These are phyloP conservation scores for Lomographa bimaculata DNA, from an alignment of 2,888 invertebrate genomes.

Conservation along the genomic window DNA sequence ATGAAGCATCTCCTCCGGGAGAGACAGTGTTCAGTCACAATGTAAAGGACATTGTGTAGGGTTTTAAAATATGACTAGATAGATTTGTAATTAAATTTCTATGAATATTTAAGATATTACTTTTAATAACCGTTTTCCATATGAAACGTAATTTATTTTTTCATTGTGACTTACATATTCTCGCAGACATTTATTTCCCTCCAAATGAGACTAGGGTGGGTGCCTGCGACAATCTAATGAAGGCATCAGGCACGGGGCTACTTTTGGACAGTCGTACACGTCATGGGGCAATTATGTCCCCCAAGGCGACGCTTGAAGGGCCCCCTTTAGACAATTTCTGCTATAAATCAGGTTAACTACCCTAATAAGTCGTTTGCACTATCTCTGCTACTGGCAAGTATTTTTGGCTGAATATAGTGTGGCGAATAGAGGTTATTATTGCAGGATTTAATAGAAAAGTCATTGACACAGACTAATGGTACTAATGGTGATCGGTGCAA, in stretches of 20 bases:
- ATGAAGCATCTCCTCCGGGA: no score
- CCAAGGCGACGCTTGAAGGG: slow-evolving; percentile 50
- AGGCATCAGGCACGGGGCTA: slow-evolving; percentile 49
- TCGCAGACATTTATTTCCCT: slow-evolving; percentile 24
- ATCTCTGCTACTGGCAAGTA: slow-evolving; percentile 21
- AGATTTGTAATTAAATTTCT: no score
- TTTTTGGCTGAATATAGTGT: no score
- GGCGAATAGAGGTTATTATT: no score
- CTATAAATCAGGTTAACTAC: slow-evolving; percentile 69
- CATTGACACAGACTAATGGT: slow-evolving; percentile 9
- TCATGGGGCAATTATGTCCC: slow-evolving; percentile 57
- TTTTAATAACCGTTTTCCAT: no score
- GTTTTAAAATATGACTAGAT: no score
- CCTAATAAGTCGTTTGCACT: slow-evolving; percentile 48
- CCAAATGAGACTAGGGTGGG: slow-evolving; percentile 44
- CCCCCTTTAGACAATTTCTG: slow-evolving; percentile 41
- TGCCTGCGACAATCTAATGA: slow-evolving; percentile 53
- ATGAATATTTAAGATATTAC: no score
- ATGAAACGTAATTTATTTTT: no score
- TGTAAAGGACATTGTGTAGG: no score
- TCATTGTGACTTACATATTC: no score
- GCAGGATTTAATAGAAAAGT: slow-evolving; percentile 1
- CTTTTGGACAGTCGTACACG: slow-evolving; percentile 43
- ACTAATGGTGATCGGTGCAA: slow-evolving; percentile 13
- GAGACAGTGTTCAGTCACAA: no score